Base-by-base conservation (phyloP, 1,140 invertebrate species). In the Sitodiplosis mosellana region DNA sequence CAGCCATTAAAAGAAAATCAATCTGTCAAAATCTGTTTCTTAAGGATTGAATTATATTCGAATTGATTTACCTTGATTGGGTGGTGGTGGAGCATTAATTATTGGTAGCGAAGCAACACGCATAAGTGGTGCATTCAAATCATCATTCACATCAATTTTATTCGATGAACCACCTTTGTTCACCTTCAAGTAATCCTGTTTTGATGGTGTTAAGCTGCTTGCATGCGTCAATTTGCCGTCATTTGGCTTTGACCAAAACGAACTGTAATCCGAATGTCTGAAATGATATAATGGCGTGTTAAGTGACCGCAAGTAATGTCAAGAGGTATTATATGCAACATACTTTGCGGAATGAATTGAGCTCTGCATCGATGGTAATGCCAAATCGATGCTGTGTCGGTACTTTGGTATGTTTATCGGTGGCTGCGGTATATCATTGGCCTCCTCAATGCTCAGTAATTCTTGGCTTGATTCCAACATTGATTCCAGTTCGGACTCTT, bases 321-420 rank as follows among this genome's bases (percentile, higher is more conserved):
- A 38, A 38, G 14, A 7, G 15, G 4, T 10, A 27, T 5, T n/a
- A 5, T 3, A 12, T 38, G 5, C 3, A 7, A 21, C n/a, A 22
- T 45, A 51, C 49, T 46, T 51, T 38, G 49, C 46, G 19, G 46
- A 48, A 38, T 47, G n/a, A 44, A 43, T 1, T 33, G 17, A 14
- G 33, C 33, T 33, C n/a, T 34, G 14, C n/a, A 10, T 33, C 42
- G 21, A 65, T 48, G 70, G 70, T 22, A 70, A 70, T 55, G 70
- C 70, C 49, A 75, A 64, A 57, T 74, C 73, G 59, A 74, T 66
- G 53, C 72, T 74, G 60, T 73, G 74, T 60, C 72, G 68, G 53
- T 72, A 75, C 56, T 72, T 71, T 18, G 72, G 73, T 38, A 70
- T 72, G 46, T 69, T 69, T 11, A 75, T 22, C 17, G 20, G 18